Percentiles rank a stretch among this genome's conserved stretches.
These are phyloP conservation scores for Coccyzus lansbergi DNA, from an alignment of 2,797 vertebrate genomes.

Conservation along the genomic window DNA sequence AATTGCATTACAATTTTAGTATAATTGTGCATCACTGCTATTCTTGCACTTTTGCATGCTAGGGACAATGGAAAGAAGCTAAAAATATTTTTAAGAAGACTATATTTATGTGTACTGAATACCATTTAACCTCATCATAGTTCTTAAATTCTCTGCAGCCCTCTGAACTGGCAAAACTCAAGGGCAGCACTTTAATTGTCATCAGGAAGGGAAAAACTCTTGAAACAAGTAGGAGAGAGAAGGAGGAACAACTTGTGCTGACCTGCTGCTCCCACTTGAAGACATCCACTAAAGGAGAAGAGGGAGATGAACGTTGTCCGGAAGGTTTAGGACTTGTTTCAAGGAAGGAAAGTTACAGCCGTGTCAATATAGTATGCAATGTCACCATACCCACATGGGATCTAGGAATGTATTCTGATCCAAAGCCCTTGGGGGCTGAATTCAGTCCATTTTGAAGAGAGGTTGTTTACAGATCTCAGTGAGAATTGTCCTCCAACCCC, in stretches of 20 bases:
- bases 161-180: not conserved
- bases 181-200: not conserved
- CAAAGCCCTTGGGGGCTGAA: not conserved
- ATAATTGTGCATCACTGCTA: not conserved
- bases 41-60: not conserved
- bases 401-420: not conserved
- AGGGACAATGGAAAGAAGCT: not conserved
- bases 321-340: not conserved
- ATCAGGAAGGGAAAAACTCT: not conserved
- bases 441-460: not conserved
- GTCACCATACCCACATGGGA: fast-evolving
- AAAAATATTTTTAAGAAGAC: not conserved
- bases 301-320: not conserved
- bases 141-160: not conserved
- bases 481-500: not conserved
- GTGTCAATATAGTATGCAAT: not conserved
- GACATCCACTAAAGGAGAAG: fast-evolving
- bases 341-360: not conserved
- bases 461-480: not conserved
- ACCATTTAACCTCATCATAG: not conserved
- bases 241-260: fast-evolving
- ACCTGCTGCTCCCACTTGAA: not conserved
- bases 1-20: conserved; percentile 28
- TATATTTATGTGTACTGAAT: not conserved
- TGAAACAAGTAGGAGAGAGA: not conserved